These are phyloP conservation scores for Ataeniobius toweri DNA, from an alignment of 2,797 vertebrate species.

Conservation along the genomic window DNA sequence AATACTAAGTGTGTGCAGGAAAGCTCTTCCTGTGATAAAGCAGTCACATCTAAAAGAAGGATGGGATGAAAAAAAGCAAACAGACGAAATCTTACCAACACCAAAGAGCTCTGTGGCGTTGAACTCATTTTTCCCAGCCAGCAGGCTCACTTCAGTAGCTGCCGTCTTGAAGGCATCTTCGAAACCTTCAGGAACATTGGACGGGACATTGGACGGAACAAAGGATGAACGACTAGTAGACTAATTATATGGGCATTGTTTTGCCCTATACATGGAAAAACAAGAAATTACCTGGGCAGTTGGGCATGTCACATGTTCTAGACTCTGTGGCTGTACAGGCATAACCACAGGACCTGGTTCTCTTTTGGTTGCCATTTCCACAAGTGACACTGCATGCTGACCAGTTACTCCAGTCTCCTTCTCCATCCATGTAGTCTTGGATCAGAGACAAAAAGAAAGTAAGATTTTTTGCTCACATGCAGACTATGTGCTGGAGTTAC, in stretches of 20 bases:
- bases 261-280: background rate
- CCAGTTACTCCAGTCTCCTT: slow-evolving; percentile 95
- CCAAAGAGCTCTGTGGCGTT: slow-evolving; percentile 97
- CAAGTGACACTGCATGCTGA: slow-evolving; percentile 92
- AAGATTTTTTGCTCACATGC: slow-evolving; percentile 65
- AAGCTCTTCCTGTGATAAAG: background rate
- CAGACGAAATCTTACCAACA: slow-evolving; percentile 85
- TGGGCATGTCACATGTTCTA: slow-evolving; percentile 90
- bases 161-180: slow-evolving; percentile 97
- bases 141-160: slow-evolving; percentile 94
- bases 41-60: slow-evolving; percentile 37
- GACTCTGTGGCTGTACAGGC: slow-evolving; percentile 95
- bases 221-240: slow-evolving; percentile 15
- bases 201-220: slow-evolving; percentile 17
- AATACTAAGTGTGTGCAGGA: slow-evolving; percentile 55
- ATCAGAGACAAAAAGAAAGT: slow-evolving; percentile 37
- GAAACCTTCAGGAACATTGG: slow-evolving; percentile 81
- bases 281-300: slow-evolving; percentile 87
- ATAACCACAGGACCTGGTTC: slow-evolving; percentile 91
- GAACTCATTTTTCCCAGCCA: slow-evolving; percentile 94
- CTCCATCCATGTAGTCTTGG: slow-evolving; percentile 91
- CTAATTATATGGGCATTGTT: background rate
- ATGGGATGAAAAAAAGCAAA: slow-evolving; percentile 35
- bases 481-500: slow-evolving; percentile 81
- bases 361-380: slow-evolving; percentile 91